These are phyloP conservation scores for Oikopleura vanhoeffeni DNA, from an alignment of 23 tunicate genomes.

Conservation along the genomic window DNA sequence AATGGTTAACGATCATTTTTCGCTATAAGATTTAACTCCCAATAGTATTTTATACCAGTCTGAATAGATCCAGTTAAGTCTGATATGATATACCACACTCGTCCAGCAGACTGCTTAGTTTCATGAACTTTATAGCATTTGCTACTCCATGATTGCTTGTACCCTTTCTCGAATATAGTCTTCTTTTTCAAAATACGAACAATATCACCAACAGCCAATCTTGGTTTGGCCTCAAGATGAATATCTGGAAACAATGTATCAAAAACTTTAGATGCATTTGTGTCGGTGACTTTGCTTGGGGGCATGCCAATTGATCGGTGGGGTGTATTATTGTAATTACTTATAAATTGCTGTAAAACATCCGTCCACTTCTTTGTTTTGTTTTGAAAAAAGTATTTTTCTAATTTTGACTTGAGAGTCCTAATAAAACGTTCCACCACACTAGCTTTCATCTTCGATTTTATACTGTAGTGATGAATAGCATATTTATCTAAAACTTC, in stretches of 20 bases:
- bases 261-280: not conserved
- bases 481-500: not conserved
- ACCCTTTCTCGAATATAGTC: not conserved
- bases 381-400: not conserved
- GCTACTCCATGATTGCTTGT: not conserved
- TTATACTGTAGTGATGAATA: conserved; percentile 7
- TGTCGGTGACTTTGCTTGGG: not conserved
- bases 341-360: not conserved
- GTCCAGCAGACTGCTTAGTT: not conserved
- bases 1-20: not conserved
- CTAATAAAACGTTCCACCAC: not conserved
- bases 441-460: conserved; percentile 11
- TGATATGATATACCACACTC: not conserved
- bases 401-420: not conserved
- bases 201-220: not conserved
- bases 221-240: not conserved
- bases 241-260: not conserved
- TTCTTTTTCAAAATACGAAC: not conserved
- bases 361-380: not conserved
- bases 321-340: not conserved
- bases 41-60: conserved; percentile 6
- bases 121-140: not conserved
- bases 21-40: not conserved
- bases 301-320: conserved; percentile 5
- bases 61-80: not conserved